Evolutionary conservation across 2,113 vertebrate species (phyloP), one percentile per base, ranked within the genome.

Genomic region (Microcebus lehilahytsara): DNA sequence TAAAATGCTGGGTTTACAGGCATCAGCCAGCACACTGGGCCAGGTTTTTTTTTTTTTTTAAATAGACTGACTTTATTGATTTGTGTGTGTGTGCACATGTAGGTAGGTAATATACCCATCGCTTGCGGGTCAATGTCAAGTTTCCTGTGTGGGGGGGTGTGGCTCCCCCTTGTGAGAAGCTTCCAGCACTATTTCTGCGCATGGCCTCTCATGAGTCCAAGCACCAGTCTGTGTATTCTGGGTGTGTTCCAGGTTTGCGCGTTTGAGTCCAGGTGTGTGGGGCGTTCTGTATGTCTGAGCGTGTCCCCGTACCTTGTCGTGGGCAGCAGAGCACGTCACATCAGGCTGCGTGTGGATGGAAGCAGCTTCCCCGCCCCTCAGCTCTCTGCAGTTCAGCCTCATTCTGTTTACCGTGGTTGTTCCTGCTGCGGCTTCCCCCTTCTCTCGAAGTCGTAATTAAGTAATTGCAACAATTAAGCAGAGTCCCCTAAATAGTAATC

Each of bases 361-460:
- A 92, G 16, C 53, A 49, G 34, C 37, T 66, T 58, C 16, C 9
- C 23, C n/a, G 37, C 6, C 22, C 77, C 27, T 42, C 3, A 27
- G 64, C 66, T 30, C 32, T 23, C 25, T 49, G 49, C 30, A 69
- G 22, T 19, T 83, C 17, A 37, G 11, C 30, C 19, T 69, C 34
- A 40, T 75, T 79, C 75, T 42, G 14, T 25, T 40, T 17, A 19
- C 51, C 71, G 49, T 6, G 9, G 75, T 37, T 74, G 16, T 34
- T 85, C 60, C 53, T 23, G 9, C 10, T 9, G 46, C 51, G 77
- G 71, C 46, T 60, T 74, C 6, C 20, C 20, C 49, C 56, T 58
- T 32, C 87, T 89, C 67, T 32, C 46, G 6, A 58, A 75, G 71
- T 56, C 58, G 23, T 56, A 74, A 96, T 78, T 79, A 94, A 97